These are phyloP conservation scores for Sturmia bella DNA, from an alignment of 2,888 invertebrate genomes.

Conservation along the genomic window DNA sequence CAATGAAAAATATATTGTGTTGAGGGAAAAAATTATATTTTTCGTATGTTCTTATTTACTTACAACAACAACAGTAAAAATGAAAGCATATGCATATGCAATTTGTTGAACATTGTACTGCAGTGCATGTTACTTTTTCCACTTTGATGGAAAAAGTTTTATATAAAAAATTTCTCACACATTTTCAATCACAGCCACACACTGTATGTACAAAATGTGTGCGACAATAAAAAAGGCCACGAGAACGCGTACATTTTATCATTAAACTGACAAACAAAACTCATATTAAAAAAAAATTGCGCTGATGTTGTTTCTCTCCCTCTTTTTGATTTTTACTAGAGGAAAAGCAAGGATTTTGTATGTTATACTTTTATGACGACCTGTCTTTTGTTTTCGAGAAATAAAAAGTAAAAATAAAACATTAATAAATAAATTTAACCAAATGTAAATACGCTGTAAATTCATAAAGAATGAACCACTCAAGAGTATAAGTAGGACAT, in stretches of 20 bases:
- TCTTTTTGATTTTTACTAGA: constrained; percentile 49
- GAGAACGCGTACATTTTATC: constrained; percentile 5
- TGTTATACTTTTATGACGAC: constrained; percentile 43
- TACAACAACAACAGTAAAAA: neutral
- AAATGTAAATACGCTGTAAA: constrained; percentile 24
- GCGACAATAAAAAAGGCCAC: neutral
- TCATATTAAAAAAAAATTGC: constrained; percentile 44
- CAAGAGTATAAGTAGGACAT: constrained; percentile 4
- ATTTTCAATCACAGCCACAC: neutral
- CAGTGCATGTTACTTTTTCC: constrained; percentile 31
- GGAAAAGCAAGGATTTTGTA: constrained; percentile 46
- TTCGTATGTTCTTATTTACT: neutral
- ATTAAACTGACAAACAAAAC: constrained; percentile 29
- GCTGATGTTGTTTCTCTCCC: neutral
- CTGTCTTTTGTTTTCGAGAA: constrained; percentile 32
- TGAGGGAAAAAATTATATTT: too few relatives aligned
- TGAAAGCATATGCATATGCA: constrained; percentile 36
- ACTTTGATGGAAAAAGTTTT: neutral
- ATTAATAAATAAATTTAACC: constrained; percentile 26
- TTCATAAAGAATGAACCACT: constrained; percentile 46
- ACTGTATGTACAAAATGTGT: neutral
- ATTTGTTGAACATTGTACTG: constrained; percentile 53
- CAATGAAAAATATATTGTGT: too few relatives aligned
- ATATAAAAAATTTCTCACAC: neutral
- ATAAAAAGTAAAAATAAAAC: neutral